Conservation (phyloP, 2,888 invertebrate genomes). For the Salticus scenicus region DNA sequence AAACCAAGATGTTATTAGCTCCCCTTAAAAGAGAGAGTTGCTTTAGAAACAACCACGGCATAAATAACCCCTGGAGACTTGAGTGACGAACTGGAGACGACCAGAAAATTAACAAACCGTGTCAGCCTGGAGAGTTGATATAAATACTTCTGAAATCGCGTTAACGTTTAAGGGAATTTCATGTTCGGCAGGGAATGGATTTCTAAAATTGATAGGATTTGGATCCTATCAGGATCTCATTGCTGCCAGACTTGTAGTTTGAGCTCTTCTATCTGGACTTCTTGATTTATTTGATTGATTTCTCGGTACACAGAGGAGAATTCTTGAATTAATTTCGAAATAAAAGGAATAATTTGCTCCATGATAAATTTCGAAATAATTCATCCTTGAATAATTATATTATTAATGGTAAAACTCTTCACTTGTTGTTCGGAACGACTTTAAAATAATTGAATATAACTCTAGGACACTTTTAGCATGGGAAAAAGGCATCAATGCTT, state of each 20-base stretch:
- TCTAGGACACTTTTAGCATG: no score
- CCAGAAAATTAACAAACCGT: conserved; percentile 19
- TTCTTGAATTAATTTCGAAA: not conserved
- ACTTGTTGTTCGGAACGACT: no score
- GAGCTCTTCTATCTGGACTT: not conserved
- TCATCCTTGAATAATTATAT: no score
- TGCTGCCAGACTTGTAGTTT: not conserved
- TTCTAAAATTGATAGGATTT: conserved; percentile 16
- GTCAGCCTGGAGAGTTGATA: conserved; percentile 10
- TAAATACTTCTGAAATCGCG: conserved; percentile 13
- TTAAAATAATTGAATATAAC: no score
- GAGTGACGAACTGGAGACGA: not conserved
- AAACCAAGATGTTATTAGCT: not conserved
- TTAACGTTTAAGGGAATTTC: conserved; percentile 15
- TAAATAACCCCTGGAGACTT: not conserved
- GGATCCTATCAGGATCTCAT: not conserved
- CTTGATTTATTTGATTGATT: conserved; percentile 6
- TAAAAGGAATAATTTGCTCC: no score
- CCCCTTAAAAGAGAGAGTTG: not conserved
- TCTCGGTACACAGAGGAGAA: not conserved
- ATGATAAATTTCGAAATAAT: no score
- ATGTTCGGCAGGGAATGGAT: not conserved
- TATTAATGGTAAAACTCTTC: no score
- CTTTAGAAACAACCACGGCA: not conserved
- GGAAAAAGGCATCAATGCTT: no score